Evolutionary conservation across 2,888 invertebrate genomes (phyloP), one percentile per base, ranked within the genome.

Genomic region (Agrilus cyanescens): DNA sequence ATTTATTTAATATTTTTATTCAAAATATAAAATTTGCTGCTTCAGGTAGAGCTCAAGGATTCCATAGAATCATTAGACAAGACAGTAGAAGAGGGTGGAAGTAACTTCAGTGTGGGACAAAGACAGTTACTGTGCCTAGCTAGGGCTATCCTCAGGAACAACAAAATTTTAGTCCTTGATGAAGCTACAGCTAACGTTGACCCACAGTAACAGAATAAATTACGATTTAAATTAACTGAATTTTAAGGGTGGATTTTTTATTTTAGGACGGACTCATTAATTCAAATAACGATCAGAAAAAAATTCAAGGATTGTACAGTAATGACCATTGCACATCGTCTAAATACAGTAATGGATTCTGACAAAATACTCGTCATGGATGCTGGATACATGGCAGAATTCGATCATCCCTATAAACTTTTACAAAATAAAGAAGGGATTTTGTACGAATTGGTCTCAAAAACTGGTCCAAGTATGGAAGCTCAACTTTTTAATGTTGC

Each of bases 151-250:
- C 45, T 62, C 4, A 32, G 85, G 25, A 54, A 58, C 30, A 61
- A 57, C 45, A 59, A 56, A 43, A 57, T 62, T 35, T 49, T 62
- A 7, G 52, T 62, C 6, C 39, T 57, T 39, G 57, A 86, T 59
- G 86, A 86, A 67, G 85, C 85, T 40, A 85, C 85, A 1, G 83
- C 85, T 37, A 85, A 85, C 58, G 82, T 85, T 3, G 85, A 85
- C 63, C 78, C 78, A 1, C 74, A 76, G 25, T 25, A 25, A 8
- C 10, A 10, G n/a, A 20, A 20, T 20, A 20, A 20, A 4, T 7
- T 35, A 84, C 84, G 35, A 57, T 83, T n/a, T n/a, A 32, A 69
- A 73, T 15, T 69, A 72, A 51, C n/a, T n/a, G 62, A 25, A 10
- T 25, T 25, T 2, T 25, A 2, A 3, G 4, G 6, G 7, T 7